Base-by-base conservation (phyloP, 2,888 invertebrate species). In the Sesia apiformis region DNA sequence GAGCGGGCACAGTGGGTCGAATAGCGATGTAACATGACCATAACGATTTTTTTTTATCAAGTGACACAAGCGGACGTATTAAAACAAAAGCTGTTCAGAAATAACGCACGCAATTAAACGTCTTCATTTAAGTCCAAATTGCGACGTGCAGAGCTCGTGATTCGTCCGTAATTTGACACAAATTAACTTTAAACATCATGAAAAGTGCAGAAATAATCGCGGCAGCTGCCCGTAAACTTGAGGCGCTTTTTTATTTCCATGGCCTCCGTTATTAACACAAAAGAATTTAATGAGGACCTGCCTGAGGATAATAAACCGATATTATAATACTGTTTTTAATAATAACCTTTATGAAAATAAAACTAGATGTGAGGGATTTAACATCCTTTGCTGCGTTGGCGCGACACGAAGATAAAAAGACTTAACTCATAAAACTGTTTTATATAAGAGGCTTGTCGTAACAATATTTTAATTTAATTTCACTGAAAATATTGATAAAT, bases 1-100 rank as follows among this genome's bases (percentile, higher is more conserved):
- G 65, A 59, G 57, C 58, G 55, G 62, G 72, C 76, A 78, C 80
- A 75, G 80, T 81, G 81, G 71, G 64, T 61, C 58, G 62, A 63
- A 23, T 63, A 62, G 62, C 60, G 59, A 60, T 63, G 59, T 65
- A 63, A 67, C 61, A 62, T 52, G 61, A 56, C 56, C 59, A 64
- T 56, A 62, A 65, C 58, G 60, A 55, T 52, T 53, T 51, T 58
- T 56, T 61, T 54, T 53, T 54, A 7, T 53, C 53, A 23, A 50
- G 38, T 39, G 50, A 50, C 39, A 50, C 50, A 4, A 38, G 38
- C 50, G 50, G 39, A 50, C 50, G 39, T 38, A 50, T 38, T 53
- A 53, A 8, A 54, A 38, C 23, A 49, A 7, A 50, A 5, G 38
- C 38, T 7, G 8, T 38, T 50, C 39, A 50, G 38, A 46, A 46